phyloP scores from a whole-genome alignment of 1,140 invertebrate genomes.

The Lasioglossum baleicum region DNA sequence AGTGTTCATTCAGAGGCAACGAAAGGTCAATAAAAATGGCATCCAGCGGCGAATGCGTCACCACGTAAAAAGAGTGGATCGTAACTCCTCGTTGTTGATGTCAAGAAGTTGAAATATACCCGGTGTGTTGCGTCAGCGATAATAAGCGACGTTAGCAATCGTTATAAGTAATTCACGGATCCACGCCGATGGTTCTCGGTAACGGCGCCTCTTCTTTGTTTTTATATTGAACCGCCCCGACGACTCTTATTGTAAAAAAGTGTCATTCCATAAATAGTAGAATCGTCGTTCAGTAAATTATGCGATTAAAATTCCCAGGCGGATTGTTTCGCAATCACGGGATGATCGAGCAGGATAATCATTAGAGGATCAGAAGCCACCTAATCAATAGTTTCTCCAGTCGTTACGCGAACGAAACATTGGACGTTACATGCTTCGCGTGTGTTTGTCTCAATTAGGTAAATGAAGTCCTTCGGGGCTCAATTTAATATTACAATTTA shows the following conservation, averaged over 20 bases:
- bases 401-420: too few relatives aligned
- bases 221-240: slow-evolving; percentile 1
- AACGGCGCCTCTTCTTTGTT: neutral
- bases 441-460: too few relatives aligned
- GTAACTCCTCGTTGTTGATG: slow-evolving; percentile 37
- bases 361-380: neutral
- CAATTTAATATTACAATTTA: too few relatives aligned
- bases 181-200: slow-evolving; percentile 5
- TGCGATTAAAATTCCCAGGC: neutral
- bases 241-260: neutral
- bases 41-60: slow-evolving; percentile 27
- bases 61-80: slow-evolving; percentile 42
- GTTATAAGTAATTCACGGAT: slow-evolving; percentile 48
- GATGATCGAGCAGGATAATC: neutral
- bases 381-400: too few relatives aligned
- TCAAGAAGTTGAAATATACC: slow-evolving; percentile 39
- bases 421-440: too few relatives aligned
- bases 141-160: slow-evolving; percentile 48
- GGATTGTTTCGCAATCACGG: neutral
- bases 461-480: too few relatives aligned
- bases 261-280: too few relatives aligned
- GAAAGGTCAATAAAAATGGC: slow-evolving; percentile 9
- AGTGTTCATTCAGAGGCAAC: slow-evolving; percentile 27
- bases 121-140: slow-evolving; percentile 52
- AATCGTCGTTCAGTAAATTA: neutral